Base-by-base conservation (phyloP, 2,888 invertebrate genomes). In the Lasioglossum figueresi region DNA sequence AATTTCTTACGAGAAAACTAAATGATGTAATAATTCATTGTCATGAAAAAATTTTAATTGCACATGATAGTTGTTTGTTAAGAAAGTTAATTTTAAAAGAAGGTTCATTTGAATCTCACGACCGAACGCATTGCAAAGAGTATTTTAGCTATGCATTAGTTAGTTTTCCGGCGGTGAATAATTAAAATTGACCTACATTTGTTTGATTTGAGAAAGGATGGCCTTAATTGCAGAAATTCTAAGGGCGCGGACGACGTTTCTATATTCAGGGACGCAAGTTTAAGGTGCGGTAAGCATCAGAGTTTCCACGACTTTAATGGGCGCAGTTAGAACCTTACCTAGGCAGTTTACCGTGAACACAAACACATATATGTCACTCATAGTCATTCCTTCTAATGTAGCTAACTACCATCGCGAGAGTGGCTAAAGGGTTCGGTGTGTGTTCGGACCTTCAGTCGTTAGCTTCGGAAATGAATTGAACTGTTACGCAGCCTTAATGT, bases 301-400 rank as follows among this genome's bases (percentile, higher is more conserved):
- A 78, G 85, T 79, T 86, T 82, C 87, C 77, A 37, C 59, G 79
- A 84, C 79, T 85, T 86, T 89, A 88, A 89, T 88, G 87, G 82
- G 80, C 72, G 75, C 79, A 88, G 87, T 89, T 88, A 88, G 80
- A n/a, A 34, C 77, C 80, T 77, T 72, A 75, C 81, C 71, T 63
- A 37, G 76, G 73, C 80, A 81, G 76, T 86, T 79, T 80, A 68
- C 81, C 71, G 68, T 31, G 79, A 66, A 48, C 81, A 63, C 77
- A 78, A 80, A 85, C 75, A 78, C 76, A 52, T 80, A 82, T 80
- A 83, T 76, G 81, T 76, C 80, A 79, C 72, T 78, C 89, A 76
- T 84, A 86, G 86, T 86, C 86, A 83, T 89, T 88, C 84, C 81
- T 86, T 82, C 82, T 86, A 89, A 89, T 89, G 89, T 89, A 89